These are phyloP conservation scores for Tetheella fluctuosa DNA, from an alignment of 2,888 invertebrate genomes.

Conservation along the genomic window DNA sequence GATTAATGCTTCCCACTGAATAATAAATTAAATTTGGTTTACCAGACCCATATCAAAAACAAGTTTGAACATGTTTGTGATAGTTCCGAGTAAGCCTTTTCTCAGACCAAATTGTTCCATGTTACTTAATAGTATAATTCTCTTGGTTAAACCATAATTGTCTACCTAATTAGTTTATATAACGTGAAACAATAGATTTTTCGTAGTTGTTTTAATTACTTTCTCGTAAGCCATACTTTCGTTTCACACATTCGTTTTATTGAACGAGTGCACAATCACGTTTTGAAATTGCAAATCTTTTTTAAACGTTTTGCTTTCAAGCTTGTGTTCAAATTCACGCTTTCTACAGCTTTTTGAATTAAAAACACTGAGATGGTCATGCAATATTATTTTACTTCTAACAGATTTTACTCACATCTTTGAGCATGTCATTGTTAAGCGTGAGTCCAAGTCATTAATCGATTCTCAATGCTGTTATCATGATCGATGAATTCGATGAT, in stretches of 20 bases:
- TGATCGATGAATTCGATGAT: not conserved
- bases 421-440: not conserved
- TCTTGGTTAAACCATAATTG: slow-evolving; percentile 18
- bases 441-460: not conserved
- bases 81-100: slow-evolving; percentile 35
- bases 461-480: not conserved
- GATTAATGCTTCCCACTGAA: slow-evolving; percentile 19
- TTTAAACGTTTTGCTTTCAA: slow-evolving; percentile 40
- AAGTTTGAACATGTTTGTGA: slow-evolving; percentile 51
- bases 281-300: slow-evolving; percentile 30
- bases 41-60: slow-evolving; percentile 41
- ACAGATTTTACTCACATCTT: not conserved
- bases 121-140: not conserved
- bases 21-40: slow-evolving; percentile 14
- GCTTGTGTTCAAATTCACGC: slow-evolving; percentile 40
- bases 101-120: slow-evolving; percentile 14
- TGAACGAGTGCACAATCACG: slow-evolving; percentile 38
- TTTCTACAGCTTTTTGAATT: slow-evolving; percentile 36
- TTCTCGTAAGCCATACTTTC: slow-evolving; percentile 57
- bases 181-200: slow-evolving; percentile 25
- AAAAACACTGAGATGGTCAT: not conserved
- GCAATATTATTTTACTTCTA: slow-evolving; percentile 4
- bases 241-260: slow-evolving; percentile 54
- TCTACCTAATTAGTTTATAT: slow-evolving; percentile 27
- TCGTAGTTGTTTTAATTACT: slow-evolving; percentile 43